phyloP scores from a whole-genome alignment of 2,888 invertebrate genomes.

The Lasioglossum zephyrum region DNA sequence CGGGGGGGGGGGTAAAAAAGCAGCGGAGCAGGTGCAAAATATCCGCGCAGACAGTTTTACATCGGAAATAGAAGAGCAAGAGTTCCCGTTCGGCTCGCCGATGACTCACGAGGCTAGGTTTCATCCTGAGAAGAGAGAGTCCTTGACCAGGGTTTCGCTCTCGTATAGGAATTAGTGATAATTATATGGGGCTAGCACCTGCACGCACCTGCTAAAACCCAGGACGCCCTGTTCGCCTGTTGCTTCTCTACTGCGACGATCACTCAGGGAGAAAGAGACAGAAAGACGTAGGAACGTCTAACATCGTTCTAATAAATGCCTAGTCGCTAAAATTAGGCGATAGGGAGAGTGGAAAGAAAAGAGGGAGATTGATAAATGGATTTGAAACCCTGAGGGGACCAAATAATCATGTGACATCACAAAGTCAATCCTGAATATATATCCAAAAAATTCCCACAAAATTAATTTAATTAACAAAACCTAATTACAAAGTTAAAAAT shows the following conservation, averaged over 20 bases:
- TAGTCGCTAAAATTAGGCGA: too few species aligned
- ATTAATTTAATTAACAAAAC: too few species aligned
- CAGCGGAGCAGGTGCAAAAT: conserved; percentile 59
- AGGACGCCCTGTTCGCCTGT: conserved; percentile 39
- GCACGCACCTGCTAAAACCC: conserved; percentile 71
- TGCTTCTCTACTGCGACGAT: conserved; percentile 45
- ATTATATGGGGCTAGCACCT: conserved; percentile 72
- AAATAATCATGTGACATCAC: too few species aligned
- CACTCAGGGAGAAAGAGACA: conserved; percentile 18
- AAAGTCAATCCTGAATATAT: too few species aligned
- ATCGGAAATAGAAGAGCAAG: conserved; percentile 62
- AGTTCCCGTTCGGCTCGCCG: conserved; percentile 28
- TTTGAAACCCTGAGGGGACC: too few species aligned
- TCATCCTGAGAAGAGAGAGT: conserved; percentile 60
- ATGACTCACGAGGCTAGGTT: conserved; percentile 64
- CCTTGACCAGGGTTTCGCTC: conserved; percentile 71
- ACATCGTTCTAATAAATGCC: neutral
- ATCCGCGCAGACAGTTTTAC: conserved; percentile 55
- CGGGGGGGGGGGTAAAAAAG: neutral
- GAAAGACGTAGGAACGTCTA: neutral
- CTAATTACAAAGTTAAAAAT: too few species aligned
- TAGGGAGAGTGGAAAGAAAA: too few species aligned
- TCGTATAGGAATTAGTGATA: conserved; percentile 72
- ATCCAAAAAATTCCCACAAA: neutral
- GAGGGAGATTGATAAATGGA: too few species aligned